Evolutionary conservation across 2,888 invertebrate species (phyloP).

Genomic region (Drosophila percnosoma): DNA sequence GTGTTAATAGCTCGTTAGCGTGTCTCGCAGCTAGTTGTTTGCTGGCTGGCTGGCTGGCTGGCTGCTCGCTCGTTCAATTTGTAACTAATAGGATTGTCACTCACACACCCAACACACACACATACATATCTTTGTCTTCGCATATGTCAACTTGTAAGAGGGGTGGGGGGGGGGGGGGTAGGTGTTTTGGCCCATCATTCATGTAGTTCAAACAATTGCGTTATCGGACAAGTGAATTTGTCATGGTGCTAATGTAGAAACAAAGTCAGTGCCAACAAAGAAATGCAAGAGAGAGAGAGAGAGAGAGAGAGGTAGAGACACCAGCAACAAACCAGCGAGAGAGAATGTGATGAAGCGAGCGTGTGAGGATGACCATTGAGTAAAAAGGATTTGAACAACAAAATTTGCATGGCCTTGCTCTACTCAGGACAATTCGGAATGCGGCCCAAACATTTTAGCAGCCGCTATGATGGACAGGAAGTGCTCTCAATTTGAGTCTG

Average conservation of each 20-base stretch:
- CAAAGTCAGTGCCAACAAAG: slow-evolving; percentile 66
- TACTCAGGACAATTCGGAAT: slow-evolving; percentile 7
- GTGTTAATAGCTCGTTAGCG: slow-evolving; percentile 75
- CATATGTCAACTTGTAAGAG: slow-evolving; percentile 19
- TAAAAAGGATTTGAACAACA: slow-evolving; percentile 17
- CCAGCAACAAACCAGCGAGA: not conserved
- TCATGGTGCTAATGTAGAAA: slow-evolving; percentile 68
- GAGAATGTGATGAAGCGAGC: not conserved
- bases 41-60: slow-evolving; percentile 11
- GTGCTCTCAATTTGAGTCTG: slow-evolving; percentile 46
- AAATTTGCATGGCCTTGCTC: slow-evolving; percentile 20
- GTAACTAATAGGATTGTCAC: slow-evolving; percentile 76
- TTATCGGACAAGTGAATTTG: slow-evolving; percentile 76
- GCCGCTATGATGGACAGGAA: slow-evolving; percentile 16
- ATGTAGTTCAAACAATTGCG: slow-evolving; percentile 67
- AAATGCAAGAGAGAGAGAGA: slow-evolving; percentile 1
- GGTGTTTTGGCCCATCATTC: slow-evolving; percentile 60
- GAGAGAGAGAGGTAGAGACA: not conserved
- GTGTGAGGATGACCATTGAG: slow-evolving; percentile 18
- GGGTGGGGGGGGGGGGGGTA: slow-evolving; percentile 23
- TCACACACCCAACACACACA: slow-evolving; percentile 37
- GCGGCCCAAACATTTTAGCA: slow-evolving; percentile 12
- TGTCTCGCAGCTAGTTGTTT: slow-evolving; percentile 46
- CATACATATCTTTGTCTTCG: slow-evolving; percentile 47
- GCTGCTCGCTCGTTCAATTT: slow-evolving; percentile 56